Evolutionary conservation across 2,888 invertebrate genomes (phyloP), one percentile per base, ranked within the genome.

Genomic region (Hoplodrina blanda): DNA sequence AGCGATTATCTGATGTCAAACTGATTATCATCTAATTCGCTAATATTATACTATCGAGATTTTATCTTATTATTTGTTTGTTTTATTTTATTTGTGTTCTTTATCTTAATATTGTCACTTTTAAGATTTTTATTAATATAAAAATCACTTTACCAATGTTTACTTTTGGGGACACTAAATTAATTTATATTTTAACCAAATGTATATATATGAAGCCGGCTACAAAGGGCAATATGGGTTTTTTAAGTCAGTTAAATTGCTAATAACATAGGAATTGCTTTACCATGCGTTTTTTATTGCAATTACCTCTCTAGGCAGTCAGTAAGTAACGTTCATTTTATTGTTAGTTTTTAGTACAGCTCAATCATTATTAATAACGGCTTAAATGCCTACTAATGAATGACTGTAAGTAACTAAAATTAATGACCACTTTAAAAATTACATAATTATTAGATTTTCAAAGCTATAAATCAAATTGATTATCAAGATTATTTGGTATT

Each of bases 321-420:
- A 63, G 81, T 60, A 46, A 13, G 7, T 72, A 56, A 61, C 41
- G 19, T 52, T 74, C 71, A 71, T 75, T 46, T 15, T 46, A 17
- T 17, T 75, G 52, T 64, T 64, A 52, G 53, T 79, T 81, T 79
- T 79, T 77, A 78, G 81, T 65, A 77, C 57, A 69, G 63, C 46
- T 66, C 57, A 81, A 79, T 79, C 81, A 79, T 54, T 25, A 33
- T 19, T 72, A 62, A 67, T 62, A 68, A 61, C 37, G 56, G 72
- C 65, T 71, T 44, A 64, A 46, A 46, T 46, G 68, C 46, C 19
- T 57, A 52, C 15, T 63, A 66, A 76, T 65, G 33, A 65, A 68
- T 68, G 54, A 59, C 33, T 59, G 49, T 37, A 37, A 41, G 13
- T 67, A 65, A 70, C 49, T 63, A n/a, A 60, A 67, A 63, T 49